These are phyloP conservation scores for Antennarius striatus DNA, from an alignment of 2,113 vertebrate species.

Conservation along the genomic window DNA sequence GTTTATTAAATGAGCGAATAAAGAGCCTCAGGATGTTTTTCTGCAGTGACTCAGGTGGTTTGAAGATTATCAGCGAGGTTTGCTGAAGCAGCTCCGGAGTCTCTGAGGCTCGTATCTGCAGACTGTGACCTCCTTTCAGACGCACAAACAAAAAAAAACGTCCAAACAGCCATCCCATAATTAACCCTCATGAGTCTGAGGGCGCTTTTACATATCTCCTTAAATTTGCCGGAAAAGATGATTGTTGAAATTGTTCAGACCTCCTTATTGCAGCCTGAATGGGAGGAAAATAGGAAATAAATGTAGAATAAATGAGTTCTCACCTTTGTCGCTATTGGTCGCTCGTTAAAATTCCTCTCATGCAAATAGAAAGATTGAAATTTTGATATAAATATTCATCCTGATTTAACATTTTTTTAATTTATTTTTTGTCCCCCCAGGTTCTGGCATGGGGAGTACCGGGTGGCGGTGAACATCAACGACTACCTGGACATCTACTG, in stretches of 20 bases:
- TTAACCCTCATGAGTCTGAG: too few species aligned
- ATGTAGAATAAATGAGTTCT: too few species aligned
- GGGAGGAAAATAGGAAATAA: too few species aligned
- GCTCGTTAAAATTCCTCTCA: too few species aligned
- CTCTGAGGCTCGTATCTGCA: constrained; percentile 10
- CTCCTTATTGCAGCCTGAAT: too few species aligned
- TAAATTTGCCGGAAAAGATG: too few species aligned
- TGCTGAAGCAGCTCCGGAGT: constrained; percentile 25
- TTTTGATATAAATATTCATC: neutral
- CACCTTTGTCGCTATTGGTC: too few species aligned
- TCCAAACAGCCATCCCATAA: neutral
- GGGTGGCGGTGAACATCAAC: constrained; percentile 94
- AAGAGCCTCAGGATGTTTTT: constrained; percentile 30
- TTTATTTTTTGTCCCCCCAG: constrained; percentile 62
- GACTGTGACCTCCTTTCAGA: constrained; percentile 13
- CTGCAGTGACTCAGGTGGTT: neutral
- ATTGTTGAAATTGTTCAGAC: too few species aligned
- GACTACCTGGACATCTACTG: constrained; percentile 99
- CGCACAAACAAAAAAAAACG: constrained; percentile 4
- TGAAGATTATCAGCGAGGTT: neutral
- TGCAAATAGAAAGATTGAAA: too few species aligned
- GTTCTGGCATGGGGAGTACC: constrained; percentile 92
- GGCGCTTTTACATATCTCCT: too few species aligned
- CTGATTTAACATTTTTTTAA: neutral
- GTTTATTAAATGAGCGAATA: constrained; percentile 32